phyloP scores from a whole-genome alignment of 2,888 invertebrate species.

The Entomobrya multifasciata region DNA sequence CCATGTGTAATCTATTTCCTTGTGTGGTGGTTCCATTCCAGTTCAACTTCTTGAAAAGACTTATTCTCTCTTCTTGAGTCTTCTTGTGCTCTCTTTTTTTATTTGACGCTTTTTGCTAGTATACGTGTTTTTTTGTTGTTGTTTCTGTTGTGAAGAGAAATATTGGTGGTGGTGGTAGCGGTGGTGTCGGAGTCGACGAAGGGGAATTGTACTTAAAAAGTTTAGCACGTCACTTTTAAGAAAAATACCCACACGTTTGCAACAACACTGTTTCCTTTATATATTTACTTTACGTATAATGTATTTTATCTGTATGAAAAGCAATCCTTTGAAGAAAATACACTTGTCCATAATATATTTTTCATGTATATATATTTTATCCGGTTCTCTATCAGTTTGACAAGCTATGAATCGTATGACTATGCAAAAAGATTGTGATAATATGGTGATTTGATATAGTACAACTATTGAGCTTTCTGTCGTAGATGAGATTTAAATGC shows the following conservation, averaged over 20 bases:
- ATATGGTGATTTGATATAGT: constrained; percentile 47
- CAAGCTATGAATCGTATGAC: constrained; percentile 54
- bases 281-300: constrained; percentile 18
- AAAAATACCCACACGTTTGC: constrained; percentile 31
- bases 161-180: no score
- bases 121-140: constrained; percentile 45
- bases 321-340: no score
- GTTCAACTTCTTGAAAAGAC: constrained; percentile 40
- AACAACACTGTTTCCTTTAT: neutral
- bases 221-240: constrained; percentile 50
- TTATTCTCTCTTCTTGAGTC: neutral
- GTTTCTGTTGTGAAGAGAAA: constrained; percentile 18
- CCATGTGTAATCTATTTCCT: constrained; percentile 45
- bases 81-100: constrained; percentile 63
- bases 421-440: constrained; percentile 38
- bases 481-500: neutral
- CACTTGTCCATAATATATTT: constrained; percentile 49
- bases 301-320: neutral
- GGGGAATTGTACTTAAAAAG: constrained; percentile 58
- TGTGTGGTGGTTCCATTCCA: constrained; percentile 65
- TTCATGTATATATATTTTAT: constrained; percentile 57
- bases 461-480: constrained; percentile 19
- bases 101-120: constrained; percentile 50
- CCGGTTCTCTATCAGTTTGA: constrained; percentile 66
- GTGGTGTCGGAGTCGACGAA: constrained; percentile 30